phyloP scores from a whole-genome alignment of 2,797 vertebrate genomes.

The Orientallactaga sibirica region DNA sequence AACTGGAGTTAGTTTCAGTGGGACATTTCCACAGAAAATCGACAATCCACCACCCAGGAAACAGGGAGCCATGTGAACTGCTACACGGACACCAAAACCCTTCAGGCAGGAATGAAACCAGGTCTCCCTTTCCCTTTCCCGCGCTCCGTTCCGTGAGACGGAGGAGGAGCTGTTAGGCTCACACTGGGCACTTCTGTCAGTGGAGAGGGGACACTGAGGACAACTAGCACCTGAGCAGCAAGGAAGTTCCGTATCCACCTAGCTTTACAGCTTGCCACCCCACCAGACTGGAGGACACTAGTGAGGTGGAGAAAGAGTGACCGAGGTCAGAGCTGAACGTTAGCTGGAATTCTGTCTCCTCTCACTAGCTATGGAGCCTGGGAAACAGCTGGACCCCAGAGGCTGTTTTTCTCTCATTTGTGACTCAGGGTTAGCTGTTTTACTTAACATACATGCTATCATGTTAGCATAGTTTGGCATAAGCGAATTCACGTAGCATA shows the following conservation, averaged over 20 bases:
- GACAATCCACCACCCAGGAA: background rate
- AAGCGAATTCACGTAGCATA: background rate
- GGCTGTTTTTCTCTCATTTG: background rate
- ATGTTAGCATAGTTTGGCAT: too few relatives aligned
- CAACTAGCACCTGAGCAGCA: background rate
- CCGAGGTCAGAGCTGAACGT: background rate
- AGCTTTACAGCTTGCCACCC: background rate
- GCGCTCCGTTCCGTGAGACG: background rate
- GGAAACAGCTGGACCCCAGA: background rate
- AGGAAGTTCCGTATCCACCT: background rate
- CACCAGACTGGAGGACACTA: background rate
- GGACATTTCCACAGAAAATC: background rate
- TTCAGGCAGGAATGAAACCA: background rate
- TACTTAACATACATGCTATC: background rate
- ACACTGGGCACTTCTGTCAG: rapidly evolving
- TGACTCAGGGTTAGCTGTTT: background rate
- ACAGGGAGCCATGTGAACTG: background rate
- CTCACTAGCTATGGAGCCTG: background rate
- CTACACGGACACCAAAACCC: too few relatives aligned
- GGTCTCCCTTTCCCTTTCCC: too few relatives aligned
- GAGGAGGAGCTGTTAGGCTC: background rate
- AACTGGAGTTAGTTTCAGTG: slow-evolving; percentile 60
- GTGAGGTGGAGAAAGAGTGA: background rate
- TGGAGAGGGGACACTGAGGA: background rate
- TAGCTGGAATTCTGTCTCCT: too few relatives aligned